Percentiles rank a stretch among this genome's conserved stretches.
These are phyloP conservation scores for Agrypnus murinus DNA, from an alignment of 2,888 invertebrate species.

Conservation along the genomic window DNA sequence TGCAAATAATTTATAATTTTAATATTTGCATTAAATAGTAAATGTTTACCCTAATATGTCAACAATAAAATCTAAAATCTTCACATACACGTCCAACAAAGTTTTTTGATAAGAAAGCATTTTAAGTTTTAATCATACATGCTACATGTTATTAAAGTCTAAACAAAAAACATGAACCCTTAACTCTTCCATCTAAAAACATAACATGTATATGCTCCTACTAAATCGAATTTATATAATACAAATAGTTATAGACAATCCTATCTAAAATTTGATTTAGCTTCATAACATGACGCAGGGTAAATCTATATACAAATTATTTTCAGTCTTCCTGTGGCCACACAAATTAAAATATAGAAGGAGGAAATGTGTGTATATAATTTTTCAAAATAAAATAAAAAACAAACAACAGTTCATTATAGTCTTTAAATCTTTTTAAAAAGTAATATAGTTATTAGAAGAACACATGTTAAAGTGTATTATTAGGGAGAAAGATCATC, in stretches of 20 bases:
- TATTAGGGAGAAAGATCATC: not conserved
- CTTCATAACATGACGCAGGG: constrained; percentile 55
- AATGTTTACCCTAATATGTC: too few relatives aligned
- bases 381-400: too few relatives aligned
- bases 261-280: constrained; percentile 55
- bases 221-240: constrained; percentile 24
- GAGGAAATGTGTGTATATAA: constrained; percentile 9
- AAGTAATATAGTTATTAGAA: not conserved
- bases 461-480: too few relatives aligned
- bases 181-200: constrained; percentile 15
- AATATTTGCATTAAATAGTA: too few relatives aligned
- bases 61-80: not conserved
- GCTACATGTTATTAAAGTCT: constrained; percentile 9
- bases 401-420: too few relatives aligned
- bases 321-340: constrained; percentile 60
- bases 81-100: too few relatives aligned
- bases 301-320: constrained; percentile 59
- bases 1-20: too few relatives aligned
- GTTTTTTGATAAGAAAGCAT: constrained; percentile 1
- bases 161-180: constrained; percentile 16
- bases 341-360: constrained; percentile 38
- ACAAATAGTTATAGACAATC: constrained; percentile 45
- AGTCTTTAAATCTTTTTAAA: not conserved
- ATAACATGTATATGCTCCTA: constrained; percentile 19
- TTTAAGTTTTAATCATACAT: constrained; percentile 25